Evolutionary conservation across 1,140 invertebrate genomes (phyloP).

Genomic region (Leptinotarsa defecta): DNA sequence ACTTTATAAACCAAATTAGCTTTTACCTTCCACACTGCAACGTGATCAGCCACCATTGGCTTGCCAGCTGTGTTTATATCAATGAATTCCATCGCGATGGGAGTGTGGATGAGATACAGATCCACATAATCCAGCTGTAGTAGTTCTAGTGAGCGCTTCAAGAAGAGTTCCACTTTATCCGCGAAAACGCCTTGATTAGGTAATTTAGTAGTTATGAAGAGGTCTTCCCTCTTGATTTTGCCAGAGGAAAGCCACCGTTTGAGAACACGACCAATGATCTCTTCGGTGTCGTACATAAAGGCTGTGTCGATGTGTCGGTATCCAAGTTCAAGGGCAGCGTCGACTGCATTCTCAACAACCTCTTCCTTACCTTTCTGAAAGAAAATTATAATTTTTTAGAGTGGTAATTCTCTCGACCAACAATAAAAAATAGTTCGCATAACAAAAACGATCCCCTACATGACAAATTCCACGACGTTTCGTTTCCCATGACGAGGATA

Average conservation of each 20-base stretch:
- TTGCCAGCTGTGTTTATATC: conserved; percentile 45
- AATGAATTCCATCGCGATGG: conserved; percentile 64
- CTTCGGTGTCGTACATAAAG: conserved; percentile 78
- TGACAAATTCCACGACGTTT: too few relatives aligned
- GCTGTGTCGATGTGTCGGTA: conserved; percentile 76
- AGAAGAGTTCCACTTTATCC: conserved; percentile 35
- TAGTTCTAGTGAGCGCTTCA: conserved; percentile 60
- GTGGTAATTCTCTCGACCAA: too few relatives aligned
- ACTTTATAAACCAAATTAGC: conserved; percentile 13
- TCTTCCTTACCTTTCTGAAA: conserved; percentile 53
- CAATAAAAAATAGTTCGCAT: too few relatives aligned
- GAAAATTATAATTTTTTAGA: too few relatives aligned
- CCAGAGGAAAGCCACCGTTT: conserved; percentile 74
- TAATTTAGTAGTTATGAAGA: conserved; percentile 70
- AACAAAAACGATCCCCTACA: too few relatives aligned
- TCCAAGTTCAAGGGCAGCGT: conserved; percentile 66
- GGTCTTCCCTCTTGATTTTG: conserved; percentile 67
- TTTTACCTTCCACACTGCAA: conserved; percentile 72
- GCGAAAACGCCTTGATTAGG: conserved; percentile 9
- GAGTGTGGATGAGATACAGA: conserved; percentile 82
- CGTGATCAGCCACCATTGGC: conserved; percentile 70
- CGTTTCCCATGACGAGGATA: too few relatives aligned
- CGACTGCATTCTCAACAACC: conserved; percentile 65
- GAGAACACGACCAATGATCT: conserved; percentile 73
- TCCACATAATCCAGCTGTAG: conserved; percentile 83